phyloP scores from a whole-genome alignment of 2,888 invertebrate species.

The Lissonota sp. region DNA sequence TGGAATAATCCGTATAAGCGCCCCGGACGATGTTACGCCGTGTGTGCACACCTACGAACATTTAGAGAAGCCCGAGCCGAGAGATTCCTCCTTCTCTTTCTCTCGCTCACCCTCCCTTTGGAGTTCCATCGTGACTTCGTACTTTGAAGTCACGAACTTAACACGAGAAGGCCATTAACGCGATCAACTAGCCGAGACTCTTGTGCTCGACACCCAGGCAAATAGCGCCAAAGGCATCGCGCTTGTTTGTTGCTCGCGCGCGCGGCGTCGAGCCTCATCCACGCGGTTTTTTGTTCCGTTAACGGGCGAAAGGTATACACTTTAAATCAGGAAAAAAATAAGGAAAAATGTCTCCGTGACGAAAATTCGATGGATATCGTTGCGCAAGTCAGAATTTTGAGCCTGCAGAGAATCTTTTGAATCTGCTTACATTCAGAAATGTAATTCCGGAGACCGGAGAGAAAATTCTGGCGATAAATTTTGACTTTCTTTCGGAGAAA shows the following conservation, averaged over 20 bases:
- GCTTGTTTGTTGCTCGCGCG: conserved; percentile 5
- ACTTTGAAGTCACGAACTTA: conserved; percentile 66
- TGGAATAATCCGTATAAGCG: no score
- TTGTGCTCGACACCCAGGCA: conserved; percentile 41
- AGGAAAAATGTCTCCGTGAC: no score
- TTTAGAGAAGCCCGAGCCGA: background rate
- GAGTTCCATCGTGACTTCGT: conserved; percentile 38
- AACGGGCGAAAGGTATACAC: conserved; percentile 27
- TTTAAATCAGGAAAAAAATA: no score
- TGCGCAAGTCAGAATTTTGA: no score
- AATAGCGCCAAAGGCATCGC: conserved; percentile 51
- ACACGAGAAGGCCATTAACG: conserved; percentile 75
- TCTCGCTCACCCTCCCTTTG: conserved; percentile 9
- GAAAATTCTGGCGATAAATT: no score
- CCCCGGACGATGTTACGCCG: no score
- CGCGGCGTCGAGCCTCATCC: conserved; percentile 4
- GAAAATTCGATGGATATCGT: no score
- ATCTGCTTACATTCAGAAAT: no score
- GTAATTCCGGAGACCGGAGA: no score
- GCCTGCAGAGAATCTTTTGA: no score
- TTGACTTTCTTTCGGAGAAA: no score
- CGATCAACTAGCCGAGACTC: conserved; percentile 78
- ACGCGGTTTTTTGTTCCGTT: conserved; percentile 58
- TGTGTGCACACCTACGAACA: no score
- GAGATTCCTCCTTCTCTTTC: background rate